phyloP scores from a whole-genome alignment of 2,113 vertebrate genomes.

The Hippoglossus stenolepis region DNA sequence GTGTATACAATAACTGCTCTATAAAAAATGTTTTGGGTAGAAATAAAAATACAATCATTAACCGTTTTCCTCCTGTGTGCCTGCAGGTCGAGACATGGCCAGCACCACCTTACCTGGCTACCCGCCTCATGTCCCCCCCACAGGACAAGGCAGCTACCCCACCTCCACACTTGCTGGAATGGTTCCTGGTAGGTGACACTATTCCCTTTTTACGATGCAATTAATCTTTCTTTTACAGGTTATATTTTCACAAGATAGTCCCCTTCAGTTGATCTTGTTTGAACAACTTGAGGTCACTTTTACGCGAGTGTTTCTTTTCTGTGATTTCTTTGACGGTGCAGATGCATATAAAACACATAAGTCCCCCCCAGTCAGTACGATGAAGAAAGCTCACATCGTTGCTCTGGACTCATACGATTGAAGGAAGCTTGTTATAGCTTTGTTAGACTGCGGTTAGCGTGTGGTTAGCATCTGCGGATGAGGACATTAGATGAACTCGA shows the following conservation, averaged over 20 bases:
- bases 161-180: slow-evolving; percentile 99
- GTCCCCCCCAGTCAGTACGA: background rate
- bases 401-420: slow-evolving; percentile 47
- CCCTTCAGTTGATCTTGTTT: slow-evolving; percentile 52
- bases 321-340: slow-evolving; percentile 12
- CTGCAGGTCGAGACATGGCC: slow-evolving; percentile 97
- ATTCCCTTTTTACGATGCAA: slow-evolving; percentile 58
- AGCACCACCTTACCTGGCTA: slow-evolving; percentile 99
- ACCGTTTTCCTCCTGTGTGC: slow-evolving; percentile 48
- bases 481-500: slow-evolving; percentile 91
- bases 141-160: slow-evolving; percentile 99
- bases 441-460: slow-evolving; percentile 76
- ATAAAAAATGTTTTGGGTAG: background rate
- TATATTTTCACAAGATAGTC: slow-evolving; percentile 55
- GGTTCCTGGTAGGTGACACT: slow-evolving; percentile 94
- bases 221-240: slow-evolving; percentile 66
- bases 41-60: slow-evolving; percentile 5
- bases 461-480: slow-evolving; percentile 73
- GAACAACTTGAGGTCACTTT: slow-evolving; percentile 50
- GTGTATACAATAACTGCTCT: background rate
- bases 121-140: slow-evolving; percentile 97
- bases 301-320: background rate
- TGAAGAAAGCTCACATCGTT: slow-evolving; percentile 20
- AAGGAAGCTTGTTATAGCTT: slow-evolving; percentile 68
- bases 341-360: background rate